Evolutionary conservation across 53 echinoderm and acorn worm genomes (phyloP), one percentile per base, ranked within the genome.

Genomic region (Astropecten irregularis): DNA sequence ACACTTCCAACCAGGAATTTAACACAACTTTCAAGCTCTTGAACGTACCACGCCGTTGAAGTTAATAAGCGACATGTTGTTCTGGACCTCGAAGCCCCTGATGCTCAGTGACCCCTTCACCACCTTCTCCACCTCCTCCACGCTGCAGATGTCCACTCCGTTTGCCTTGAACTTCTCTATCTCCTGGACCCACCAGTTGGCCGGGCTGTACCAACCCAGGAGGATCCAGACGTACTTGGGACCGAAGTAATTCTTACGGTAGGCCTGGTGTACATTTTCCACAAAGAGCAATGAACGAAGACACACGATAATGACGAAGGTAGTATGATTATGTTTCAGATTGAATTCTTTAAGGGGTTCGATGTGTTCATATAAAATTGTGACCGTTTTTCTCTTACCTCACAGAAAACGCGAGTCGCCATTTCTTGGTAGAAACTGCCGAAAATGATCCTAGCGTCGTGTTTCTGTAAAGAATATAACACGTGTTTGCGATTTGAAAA

Each of bases 11-110:
- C n/a, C n/a, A n/a, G n/a, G n/a, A n/a, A n/a, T n/a, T n/a, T n/a
- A n/a, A n/a, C n/a, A n/a, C n/a, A n/a, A n/a, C n/a, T n/a, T n/a
- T n/a, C n/a, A n/a, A n/a, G n/a, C n/a, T n/a, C n/a, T n/a, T 76
- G 1, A 51, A 67, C 88, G 35, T 63, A 91, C 92, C 46, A 84
- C 70, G 59, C 88, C 88, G 55, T 91, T 88, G 72, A 91, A 91
- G 85, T 91, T 76, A 26, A 91, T 77, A 3, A 14, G 34, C 1
- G 88, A 88, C 30, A 88, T 69, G 40, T 91, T 76, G 15, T 77
- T 40, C 49, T 88, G 92, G 35, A 91, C 76, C 70, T 91, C 91
- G 47, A 91, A 91, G 47, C 91, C 91, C 26, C 91, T 73, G 60
- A 91, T 83, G 38, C 91, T 91, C 26, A 91, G 76, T 29, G 76